Conservation (phyloP, 1,140 invertebrate genomes). For the Protaetia brevitarsis region DNA sequence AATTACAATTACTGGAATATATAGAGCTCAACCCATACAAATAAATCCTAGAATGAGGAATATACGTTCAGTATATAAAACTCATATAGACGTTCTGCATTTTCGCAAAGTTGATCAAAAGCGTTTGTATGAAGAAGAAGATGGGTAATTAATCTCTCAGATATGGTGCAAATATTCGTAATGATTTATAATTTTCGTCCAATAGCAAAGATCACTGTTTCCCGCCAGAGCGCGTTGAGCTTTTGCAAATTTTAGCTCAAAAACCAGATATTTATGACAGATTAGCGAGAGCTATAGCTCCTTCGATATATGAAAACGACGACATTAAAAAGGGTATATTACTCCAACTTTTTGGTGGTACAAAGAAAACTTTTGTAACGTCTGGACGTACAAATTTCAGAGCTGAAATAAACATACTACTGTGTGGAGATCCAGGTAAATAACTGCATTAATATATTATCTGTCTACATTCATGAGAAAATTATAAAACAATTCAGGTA, state of each 20-base stretch:
- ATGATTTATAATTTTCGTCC: conserved; percentile 31
- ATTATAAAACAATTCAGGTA: too few relatives aligned
- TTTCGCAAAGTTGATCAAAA: conserved; percentile 88
- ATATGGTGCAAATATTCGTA: too few relatives aligned
- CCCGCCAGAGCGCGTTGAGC: conserved; percentile 80
- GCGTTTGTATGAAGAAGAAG: conserved; percentile 75
- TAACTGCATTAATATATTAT: too few relatives aligned
- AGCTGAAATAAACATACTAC: conserved; percentile 92
- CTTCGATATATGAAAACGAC: conserved; percentile 97
- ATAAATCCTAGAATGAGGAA: conserved; percentile 81
- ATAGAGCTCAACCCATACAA: conserved; percentile 81
- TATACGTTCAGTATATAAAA: conserved; percentile 88
- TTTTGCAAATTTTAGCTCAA: conserved; percentile 76
- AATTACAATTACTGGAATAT: conserved; percentile 94
- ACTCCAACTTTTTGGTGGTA: conserved; percentile 94
- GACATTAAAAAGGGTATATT: conserved; percentile 99
- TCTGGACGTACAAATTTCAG: conserved; percentile 81
- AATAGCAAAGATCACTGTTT: conserved; percentile 78
- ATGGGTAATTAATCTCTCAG: conserved; percentile 69
- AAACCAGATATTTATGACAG: conserved; percentile 93
- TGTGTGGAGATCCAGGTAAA: conserved; percentile 98
- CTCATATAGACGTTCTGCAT: conserved; percentile 96
- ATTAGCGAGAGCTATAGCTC: conserved; percentile 88
- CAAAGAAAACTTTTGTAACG: conserved; percentile 83
- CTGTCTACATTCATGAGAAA: too few relatives aligned